Conservation (phyloP, 2,113 vertebrate genomes). For the Peromyscus polionotus region DNA sequence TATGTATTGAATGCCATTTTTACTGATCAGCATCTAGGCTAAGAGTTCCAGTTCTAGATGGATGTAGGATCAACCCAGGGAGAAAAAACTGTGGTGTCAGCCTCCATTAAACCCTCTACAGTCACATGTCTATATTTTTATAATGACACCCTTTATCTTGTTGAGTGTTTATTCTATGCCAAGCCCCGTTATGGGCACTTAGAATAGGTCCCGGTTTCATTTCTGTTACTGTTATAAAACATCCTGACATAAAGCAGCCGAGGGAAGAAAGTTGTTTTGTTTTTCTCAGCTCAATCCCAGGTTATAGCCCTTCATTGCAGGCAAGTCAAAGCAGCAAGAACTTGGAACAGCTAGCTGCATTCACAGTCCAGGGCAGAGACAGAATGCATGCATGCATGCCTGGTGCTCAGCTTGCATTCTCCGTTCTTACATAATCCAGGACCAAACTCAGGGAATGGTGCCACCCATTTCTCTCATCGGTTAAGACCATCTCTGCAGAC, state of each 20-base stretch:
- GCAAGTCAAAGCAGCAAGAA: neutral
- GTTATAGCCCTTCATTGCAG: neutral
- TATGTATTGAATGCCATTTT: neutral
- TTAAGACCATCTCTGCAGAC: neutral
- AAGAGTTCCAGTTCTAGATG: neutral
- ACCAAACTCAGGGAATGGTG: neutral
- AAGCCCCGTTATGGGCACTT: neutral
- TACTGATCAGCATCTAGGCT: constrained; percentile 13
- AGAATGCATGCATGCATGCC: too few relatives aligned
- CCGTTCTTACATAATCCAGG: neutral
- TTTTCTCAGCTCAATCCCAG: neutral
- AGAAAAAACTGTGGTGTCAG: neutral
- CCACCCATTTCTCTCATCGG: neutral
- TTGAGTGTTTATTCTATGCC: neutral
- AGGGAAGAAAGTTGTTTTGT: neutral
- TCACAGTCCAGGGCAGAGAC: neutral
- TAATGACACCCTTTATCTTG: constrained; percentile 19
- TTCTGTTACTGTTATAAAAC: neutral
- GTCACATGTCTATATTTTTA: neutral
- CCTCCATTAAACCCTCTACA: constrained; percentile 9
- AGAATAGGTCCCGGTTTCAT: neutral
- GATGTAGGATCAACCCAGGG: neutral
- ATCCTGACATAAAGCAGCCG: neutral
- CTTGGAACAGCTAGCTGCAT: neutral
- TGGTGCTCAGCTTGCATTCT: too few relatives aligned